phyloP scores from a whole-genome alignment of 2,797 vertebrate genomes.

The Enteromius thamalakanensis region DNA sequence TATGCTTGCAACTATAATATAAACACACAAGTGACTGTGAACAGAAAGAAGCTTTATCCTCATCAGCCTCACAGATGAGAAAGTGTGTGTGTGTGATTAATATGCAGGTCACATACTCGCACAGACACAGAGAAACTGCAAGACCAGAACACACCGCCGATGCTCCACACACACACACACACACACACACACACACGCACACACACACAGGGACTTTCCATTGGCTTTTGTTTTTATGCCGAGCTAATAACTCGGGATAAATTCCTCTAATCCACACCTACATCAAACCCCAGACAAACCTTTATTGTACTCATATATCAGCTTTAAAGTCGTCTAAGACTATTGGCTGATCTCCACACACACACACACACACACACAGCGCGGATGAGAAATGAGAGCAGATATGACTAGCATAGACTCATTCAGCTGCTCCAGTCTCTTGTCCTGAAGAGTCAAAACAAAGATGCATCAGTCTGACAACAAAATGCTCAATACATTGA shows the following conservation, averaged over 20 bases:
- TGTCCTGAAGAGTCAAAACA: not conserved
- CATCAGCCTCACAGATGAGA: conserved; percentile 2
- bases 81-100: conserved; percentile 30
- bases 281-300: not conserved
- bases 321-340: conserved; percentile 1
- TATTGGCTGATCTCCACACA: not conserved
- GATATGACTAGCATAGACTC: conserved; percentile 12
- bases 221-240: not conserved
- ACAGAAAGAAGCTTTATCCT: not conserved
- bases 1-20: not conserved
- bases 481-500: not conserved
- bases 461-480: not conserved
- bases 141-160: conserved; percentile 22
- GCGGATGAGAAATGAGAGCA: conserved; percentile 1
- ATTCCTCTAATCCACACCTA: conserved; percentile 13
- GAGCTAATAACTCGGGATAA: not conserved
- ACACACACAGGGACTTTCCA: conserved; percentile 14
- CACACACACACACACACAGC: not conserved
- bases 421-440: conserved; percentile 15
- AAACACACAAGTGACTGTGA: not conserved
- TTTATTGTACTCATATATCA: not conserved
- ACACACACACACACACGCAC: conserved; percentile 24
- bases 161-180: conserved; percentile 3
- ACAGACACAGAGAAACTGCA: conserved; percentile 41
- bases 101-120: conserved; percentile 50